Evolutionary conservation across 2,113 vertebrate genomes (phyloP), one percentile per base, ranked within the genome.

Genomic region (Drymodes brunneopygia): DNA sequence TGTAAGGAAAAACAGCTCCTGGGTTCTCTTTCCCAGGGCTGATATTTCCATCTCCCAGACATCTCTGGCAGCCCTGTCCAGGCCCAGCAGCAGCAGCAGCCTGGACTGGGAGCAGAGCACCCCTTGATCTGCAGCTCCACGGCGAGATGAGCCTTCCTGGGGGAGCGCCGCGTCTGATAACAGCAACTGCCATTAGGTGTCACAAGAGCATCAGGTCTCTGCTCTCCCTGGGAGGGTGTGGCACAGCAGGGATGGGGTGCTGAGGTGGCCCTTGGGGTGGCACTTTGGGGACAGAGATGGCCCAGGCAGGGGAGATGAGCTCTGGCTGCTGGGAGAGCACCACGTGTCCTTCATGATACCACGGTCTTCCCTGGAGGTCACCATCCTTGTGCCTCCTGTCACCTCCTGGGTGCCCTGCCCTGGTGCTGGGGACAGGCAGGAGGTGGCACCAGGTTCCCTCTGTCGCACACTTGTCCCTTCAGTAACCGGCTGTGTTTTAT

Each of bases 161-260:
- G n/a, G 42, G 64, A 50, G 61, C 7, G 0, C 70, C 2, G 2
- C 0, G 10, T 29, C 91, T 73, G 89, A 42, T 53, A 56, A 78
- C 69, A 51, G 57, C 16, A 23, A 2, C 94, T 91, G 81, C 94
- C 94, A 80, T 95, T 90, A 92, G 94, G 94, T 96, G 95, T 97
- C 94, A 95, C 84, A 91, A 91, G 73, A 92, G 73, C 89, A 53
- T 94, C 86, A 19, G 95, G 73, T 27, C 92, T 91, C 22, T 94
- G 91, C 77, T 53, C 40, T 20, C 31, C 23, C 66, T 10, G n/a
- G 50, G 35, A 44, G 45, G 82, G 33, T 2, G 0, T 28, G 58
- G 60, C 29, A 48, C 23, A 11, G 48, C 17, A 51, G 18, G 36
- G 15, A 8, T 4, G 24, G 18, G 54, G 13, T 4, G n/a, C 19